These are phyloP conservation scores for Macquaria australasica DNA, from an alignment of 2,113 vertebrate species.

Conservation along the genomic window DNA sequence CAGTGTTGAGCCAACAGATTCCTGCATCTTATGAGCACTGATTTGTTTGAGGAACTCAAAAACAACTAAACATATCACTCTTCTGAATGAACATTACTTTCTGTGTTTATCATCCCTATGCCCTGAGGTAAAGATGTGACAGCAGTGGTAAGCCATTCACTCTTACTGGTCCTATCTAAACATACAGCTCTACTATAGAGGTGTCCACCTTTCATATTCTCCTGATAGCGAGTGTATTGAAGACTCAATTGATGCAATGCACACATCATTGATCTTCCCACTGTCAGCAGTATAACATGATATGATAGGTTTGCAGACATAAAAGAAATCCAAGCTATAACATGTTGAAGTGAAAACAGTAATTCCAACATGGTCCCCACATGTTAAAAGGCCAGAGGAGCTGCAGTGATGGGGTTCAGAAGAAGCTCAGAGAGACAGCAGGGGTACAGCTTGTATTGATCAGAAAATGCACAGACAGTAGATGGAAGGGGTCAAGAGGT, in stretches of 20 bases:
- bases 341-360: neutral
- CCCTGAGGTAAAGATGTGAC: neutral
- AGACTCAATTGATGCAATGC: neutral
- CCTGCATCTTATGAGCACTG: slow-evolving; percentile 1
- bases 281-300: neutral
- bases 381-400: neutral
- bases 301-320: neutral
- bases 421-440: neutral
- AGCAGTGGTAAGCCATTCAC: slow-evolving; percentile 6
- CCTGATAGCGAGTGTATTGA: neutral
- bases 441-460: neutral
- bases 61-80: neutral
- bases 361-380: neutral
- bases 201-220: neutral
- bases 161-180: neutral
- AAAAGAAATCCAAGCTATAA: too few relatives aligned
- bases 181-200: neutral
- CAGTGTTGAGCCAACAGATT: slow-evolving; percentile 7
- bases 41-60: slow-evolving; percentile 5
- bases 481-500: neutral
- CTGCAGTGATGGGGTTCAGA: neutral
- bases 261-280: neutral
- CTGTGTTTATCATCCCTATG: neutral
- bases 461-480: neutral
- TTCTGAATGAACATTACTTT: neutral